These are phyloP conservation scores for Bactericera cockerelli DNA, from an alignment of 1,140 invertebrate genomes.

Conservation along the genomic window DNA sequence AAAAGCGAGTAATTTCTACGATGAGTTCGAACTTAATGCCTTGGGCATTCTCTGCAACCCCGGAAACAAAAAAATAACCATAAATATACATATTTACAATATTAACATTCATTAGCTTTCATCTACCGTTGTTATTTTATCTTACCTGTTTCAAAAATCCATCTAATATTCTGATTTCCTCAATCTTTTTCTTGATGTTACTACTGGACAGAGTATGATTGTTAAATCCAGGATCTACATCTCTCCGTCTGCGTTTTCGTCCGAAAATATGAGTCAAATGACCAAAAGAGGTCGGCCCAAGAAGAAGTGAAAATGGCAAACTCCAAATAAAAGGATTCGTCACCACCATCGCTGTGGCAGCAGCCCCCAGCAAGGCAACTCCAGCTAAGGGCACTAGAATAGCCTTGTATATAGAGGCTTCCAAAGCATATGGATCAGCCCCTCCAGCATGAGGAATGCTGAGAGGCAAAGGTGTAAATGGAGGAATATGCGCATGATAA, in stretches of 20 bases:
- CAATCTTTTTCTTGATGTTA: neutral
- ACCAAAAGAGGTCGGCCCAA: neutral
- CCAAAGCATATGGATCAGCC: neutral
- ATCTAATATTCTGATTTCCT: neutral
- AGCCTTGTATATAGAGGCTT: neutral
- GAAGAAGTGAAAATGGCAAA: conserved; percentile 5
- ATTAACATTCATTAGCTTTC: no score
- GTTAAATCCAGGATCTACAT: neutral
- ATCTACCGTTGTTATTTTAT: no score
- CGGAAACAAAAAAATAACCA: no score
- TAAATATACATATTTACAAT: no score
- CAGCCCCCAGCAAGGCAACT: neutral
- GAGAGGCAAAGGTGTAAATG: neutral
- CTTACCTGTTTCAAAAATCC: neutral
- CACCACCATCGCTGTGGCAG: neutral
- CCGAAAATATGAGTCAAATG: neutral
- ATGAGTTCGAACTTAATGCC: no score
- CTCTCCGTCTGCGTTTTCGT: neutral
- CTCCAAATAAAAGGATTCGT: conserved; percentile 6
- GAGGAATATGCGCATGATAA: neutral
- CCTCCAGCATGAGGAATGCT: neutral
- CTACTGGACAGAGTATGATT: neutral
- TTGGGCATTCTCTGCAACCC: no score
- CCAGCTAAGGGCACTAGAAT: neutral
- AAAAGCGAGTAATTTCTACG: no score